Evolutionary conservation across 64 coral and sea anemone species (phyloP), one percentile per base, ranked within the genome.

Genomic region (Stichodactyla mertensii): DNA sequence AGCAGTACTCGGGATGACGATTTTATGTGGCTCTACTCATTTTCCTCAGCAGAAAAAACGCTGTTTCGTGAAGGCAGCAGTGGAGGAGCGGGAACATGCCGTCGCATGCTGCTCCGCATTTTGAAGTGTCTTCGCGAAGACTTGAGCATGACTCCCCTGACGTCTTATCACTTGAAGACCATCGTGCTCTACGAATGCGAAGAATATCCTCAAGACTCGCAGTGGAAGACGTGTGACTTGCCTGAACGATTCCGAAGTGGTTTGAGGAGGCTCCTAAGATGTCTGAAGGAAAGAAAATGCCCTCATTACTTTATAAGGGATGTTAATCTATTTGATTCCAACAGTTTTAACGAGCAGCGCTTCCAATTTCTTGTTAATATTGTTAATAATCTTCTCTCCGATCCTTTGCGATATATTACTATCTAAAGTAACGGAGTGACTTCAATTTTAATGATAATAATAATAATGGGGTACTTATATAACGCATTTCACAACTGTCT

Each of bases 301-400:
- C 90, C 94, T 51, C 94, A 95, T 55, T 95, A 90, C 80, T 95
- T 95, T 15, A 92, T 95, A 4, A 22, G 45, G 13, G 53, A 83
- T 64, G 28, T 95, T 5, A 92, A 95, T 60, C 77, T 95, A 84
- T 92, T 95, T 92, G 94, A 45, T 45, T 45, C 36, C 36, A 45
- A 45, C 36, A 45, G 36, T 45, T 45, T 45, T 45, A 45, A 45
- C 36, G 36, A 45, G 36, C 36, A 45, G 36, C 36, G 36, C 36
- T 45, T 3, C 36, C 36, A 45, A 45, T 45, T 45, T 45, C 36
- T 45, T 45, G 36, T 45, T 45, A 45, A 45, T 45, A 45, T 2
- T 45, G 36, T 45, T 45, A 45, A 45, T 45, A 45, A 45, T 45
- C 36, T 45, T 45, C 36, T 45, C 36, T 45, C 36, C 36, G 36